A percentile compares a stretch with the other conserved stretches of the same genome.
phyloP scores from a whole-genome alignment of 2,113 vertebrate genomes.

The Naja naja region DNA sequence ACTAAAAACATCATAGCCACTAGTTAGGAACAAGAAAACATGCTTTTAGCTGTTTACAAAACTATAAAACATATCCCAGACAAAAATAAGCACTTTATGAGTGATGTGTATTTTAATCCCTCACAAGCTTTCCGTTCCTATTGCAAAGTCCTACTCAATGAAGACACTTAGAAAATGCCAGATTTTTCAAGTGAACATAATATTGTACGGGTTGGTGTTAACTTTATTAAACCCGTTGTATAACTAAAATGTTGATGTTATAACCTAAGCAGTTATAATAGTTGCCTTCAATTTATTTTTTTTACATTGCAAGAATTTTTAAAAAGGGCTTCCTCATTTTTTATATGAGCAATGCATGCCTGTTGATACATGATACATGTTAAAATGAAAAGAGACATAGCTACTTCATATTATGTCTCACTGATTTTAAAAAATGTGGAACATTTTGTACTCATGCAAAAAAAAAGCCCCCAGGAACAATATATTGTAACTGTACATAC shows the following conservation, averaged over 20 bases:
- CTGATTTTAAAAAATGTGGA: neutral
- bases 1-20: neutral
- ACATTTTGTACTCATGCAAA: neutral
- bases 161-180: neutral
- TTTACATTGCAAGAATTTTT: neutral
- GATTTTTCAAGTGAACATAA: neutral
- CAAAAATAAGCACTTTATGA: neutral
- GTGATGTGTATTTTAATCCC: neutral
- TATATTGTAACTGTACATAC: neutral
- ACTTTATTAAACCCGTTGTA: neutral
- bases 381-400: neutral
- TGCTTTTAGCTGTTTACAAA: neutral
- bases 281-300: neutral
- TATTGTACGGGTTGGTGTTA: neutral
- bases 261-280: neutral
- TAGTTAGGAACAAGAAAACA: neutral
- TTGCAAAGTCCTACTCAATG: neutral
- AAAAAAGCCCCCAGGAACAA: neutral
- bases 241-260: slow-evolving; percentile 11
- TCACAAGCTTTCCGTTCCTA: neutral
- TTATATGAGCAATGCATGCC: neutral
- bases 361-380: neutral
- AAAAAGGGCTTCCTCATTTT: neutral
- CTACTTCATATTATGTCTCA: rapidly evolving
- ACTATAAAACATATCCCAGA: neutral